Base-by-base conservation (phyloP, 2,797 vertebrate species). In the Hydrocynus forskahlii region DNA sequence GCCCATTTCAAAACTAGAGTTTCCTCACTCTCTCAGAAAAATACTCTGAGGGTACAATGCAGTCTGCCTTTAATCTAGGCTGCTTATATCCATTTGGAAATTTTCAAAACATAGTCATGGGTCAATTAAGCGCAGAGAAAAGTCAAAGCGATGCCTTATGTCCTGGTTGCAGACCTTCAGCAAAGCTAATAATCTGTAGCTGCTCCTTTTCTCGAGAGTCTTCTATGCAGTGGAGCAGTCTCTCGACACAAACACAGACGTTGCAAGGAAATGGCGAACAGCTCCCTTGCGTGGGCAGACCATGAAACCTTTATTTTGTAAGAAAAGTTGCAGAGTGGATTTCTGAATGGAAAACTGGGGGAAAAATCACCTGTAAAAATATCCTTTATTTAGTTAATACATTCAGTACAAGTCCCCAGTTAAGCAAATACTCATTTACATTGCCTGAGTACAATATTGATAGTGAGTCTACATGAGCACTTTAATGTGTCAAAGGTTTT, bases 261-360 rank as follows among this genome's bases (percentile, higher is more conserved):
- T 55, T 72, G 13, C 52, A 38, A 38, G 9, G 54, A 52, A 45
- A 60, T 12, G 5, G 55, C 35, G 17, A 55, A 38, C 19, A n/a
- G 72, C 55, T 43, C 10, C n/a, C 35, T 23, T 60, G 55, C 38
- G 55, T 74, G 55, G 72, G 72, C 54, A 45, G 35, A 59, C 9
- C 54, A 74, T 12, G 10, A 74, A 60, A 59, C 4, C 55, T 59
- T 45, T 25, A 21, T 14, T 38, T 13, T 45, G 54, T 45, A 19
- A 59, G 55, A 60, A 43, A n/a, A n/a, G 38, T 5, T n/a, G 8
- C 54, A 16, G 72, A 25, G 35, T 14, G 38, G 38, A 59, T 5
- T 7, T 35, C 72, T 40, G 55, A 60, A 23, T 8, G 21, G 35
- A 43, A 73, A 59, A 74, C 1, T 29, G 29, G 29, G 29, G 29